Base-by-base conservation (phyloP, 2,797 vertebrate genomes). In the Otolemur crassicaudatus region DNA sequence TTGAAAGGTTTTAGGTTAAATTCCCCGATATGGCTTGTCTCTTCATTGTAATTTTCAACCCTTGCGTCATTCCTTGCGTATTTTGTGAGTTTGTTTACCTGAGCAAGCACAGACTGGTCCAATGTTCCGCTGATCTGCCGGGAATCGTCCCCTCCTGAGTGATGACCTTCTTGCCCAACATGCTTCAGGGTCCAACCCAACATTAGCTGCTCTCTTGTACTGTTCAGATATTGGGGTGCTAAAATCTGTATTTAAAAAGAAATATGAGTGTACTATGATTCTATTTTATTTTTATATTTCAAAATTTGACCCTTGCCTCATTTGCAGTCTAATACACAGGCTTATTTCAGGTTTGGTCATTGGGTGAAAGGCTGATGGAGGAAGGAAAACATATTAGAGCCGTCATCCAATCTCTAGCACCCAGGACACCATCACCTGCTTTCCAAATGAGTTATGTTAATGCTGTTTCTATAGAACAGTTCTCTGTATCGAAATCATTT, bases 271-370 rank as follows among this genome's bases (percentile, higher is more conserved):
- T 87, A 49, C 9, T 61, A 69, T 27, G 13, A 46, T 40, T 83
- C 14, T 86, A 11, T 46, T 76, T 20, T 87, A 31, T 87, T 79
- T 56, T 65, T 27, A 82, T 73, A 31, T 92, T 96, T 75, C 46
- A 73, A 61, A 92, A 82, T 43, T 40, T 83, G 86, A 58, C 31
- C 58, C 58, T 20, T 27, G 5, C 40, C 56, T 87, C 27, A 76
- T 95, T 77, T 37, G 56, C 13, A 70, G 37, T 70, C 58, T 34
- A 67, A 58, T n/a, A 65, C 69, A 4, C 23, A 91, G 37, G 27
- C 20, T 65, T 79, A 75, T 76, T 94, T 86, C 25, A 61, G 11
- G 91, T 92, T 91, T 83, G 29, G 70, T 82, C 56, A 70, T 76
- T 93, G 40, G 34, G 4, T 79, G 80, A 23, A 43, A 80, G 27